These are phyloP conservation scores for Ceratotherium simum DNA, from an alignment of 2,113 vertebrate species.

Conservation along the genomic window DNA sequence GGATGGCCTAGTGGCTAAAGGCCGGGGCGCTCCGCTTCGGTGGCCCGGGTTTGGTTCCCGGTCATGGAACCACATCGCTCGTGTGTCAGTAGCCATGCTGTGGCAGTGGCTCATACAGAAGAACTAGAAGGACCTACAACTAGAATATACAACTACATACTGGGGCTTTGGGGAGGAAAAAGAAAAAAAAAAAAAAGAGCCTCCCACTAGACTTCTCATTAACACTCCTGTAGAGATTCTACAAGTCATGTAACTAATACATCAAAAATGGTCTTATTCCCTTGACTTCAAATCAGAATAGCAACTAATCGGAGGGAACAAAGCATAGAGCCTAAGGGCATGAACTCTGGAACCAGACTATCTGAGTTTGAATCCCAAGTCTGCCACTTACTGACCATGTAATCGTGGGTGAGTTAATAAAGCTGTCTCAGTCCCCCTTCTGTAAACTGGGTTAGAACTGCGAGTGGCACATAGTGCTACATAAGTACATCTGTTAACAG, in stretches of 20 bases:
- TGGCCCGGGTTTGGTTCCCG: too few species aligned
- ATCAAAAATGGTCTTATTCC: neutral
- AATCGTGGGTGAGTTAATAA: neutral
- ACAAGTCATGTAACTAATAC: neutral
- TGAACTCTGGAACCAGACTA: neutral
- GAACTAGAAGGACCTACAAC: too few species aligned
- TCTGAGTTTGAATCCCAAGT: neutral
- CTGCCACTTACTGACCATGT: neutral
- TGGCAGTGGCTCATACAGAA: too few species aligned
- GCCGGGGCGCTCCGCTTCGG: too few species aligned
- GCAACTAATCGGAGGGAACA: neutral
- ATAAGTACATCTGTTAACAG: neutral
- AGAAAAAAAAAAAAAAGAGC: neutral
- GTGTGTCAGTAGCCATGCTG: too few species aligned
- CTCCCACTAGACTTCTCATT: neutral
- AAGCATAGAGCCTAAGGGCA: neutral
- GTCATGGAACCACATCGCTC: too few species aligned
- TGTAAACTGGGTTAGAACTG: neutral
- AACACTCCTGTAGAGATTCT: neutral
- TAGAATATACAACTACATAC: too few species aligned
- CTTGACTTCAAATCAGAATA: slow-evolving; percentile 19
- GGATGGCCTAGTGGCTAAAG: too few species aligned
- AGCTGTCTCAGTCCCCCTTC: neutral
- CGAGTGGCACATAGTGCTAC: neutral
- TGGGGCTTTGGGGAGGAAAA: too few species aligned